Evolutionary conservation across 2,797 vertebrate species (phyloP).

Genomic region (Chaetodon trifasciatus): DNA sequence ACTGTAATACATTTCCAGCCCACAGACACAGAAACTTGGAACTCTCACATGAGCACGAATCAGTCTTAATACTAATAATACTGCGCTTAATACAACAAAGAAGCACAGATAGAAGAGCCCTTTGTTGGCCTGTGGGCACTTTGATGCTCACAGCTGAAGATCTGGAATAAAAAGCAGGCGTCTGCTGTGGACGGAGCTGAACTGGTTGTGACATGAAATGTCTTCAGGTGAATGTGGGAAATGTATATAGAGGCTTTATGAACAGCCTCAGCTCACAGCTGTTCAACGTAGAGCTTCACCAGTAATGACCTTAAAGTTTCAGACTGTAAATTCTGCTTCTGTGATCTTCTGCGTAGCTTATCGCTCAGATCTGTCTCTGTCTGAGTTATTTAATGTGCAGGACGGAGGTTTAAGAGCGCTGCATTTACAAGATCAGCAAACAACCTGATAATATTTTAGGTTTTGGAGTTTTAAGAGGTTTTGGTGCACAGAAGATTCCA

Average conservation of each 20-base stretch:
- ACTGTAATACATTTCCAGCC: not conserved
- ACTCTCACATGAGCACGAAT: not conserved
- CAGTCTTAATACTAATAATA: not conserved
- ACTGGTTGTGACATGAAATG: conserved; percentile 25
- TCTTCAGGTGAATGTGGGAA: not conserved
- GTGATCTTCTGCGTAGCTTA: not conserved
- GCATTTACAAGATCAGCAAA: not conserved
- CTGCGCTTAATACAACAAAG: conserved; percentile 1
- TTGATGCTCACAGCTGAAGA: conserved; percentile 16
- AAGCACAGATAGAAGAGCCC: conserved; percentile 6
- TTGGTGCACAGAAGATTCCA: not conserved
- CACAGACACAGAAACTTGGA: conserved; percentile 3
- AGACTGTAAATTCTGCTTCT: conserved; percentile 22
- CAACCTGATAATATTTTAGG: not conserved
- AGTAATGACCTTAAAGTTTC: not conserved
- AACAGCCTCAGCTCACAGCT: conserved; percentile 6
- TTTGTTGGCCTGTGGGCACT: conserved; percentile 24
- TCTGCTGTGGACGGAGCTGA: conserved; percentile 7
- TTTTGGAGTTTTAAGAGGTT: not conserved
- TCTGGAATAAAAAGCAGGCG: conserved; percentile 32
- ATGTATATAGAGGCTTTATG: not conserved
- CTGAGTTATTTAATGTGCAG: not conserved
- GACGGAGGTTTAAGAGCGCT: not conserved
- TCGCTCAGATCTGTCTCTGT: not conserved
- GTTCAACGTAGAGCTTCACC: not conserved